Evolutionary conservation across 2,797 vertebrate species (phyloP).

Genomic region (Coregonus suidteri): DNA sequence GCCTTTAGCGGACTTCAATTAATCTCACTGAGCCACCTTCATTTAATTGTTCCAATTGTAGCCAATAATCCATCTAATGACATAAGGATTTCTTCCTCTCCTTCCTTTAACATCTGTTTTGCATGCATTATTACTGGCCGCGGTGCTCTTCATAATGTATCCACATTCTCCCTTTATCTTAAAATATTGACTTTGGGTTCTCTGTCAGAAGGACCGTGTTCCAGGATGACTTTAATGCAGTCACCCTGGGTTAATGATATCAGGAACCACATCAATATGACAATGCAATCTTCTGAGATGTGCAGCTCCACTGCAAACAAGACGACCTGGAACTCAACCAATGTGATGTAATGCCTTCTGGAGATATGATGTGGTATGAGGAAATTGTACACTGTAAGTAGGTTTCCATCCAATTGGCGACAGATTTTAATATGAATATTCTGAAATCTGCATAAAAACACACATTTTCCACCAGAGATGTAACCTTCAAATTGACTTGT

Average conservation of each 20-base stretch:
- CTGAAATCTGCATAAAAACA: too few species aligned
- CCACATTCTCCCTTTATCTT: not conserved
- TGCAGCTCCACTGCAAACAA: not conserved
- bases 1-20: conserved; percentile 32
- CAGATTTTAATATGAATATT: too few species aligned
- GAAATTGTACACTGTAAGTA: not conserved
- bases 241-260: not conserved
- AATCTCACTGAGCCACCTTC: conserved; percentile 28
- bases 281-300: not conserved
- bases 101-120: conserved; percentile 6
- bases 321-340: not conserved
- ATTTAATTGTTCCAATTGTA: conserved; percentile 33
- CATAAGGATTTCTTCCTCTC: conserved; percentile 2
- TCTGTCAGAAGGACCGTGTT: not conserved
- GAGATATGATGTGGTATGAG: not conserved
- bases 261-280: not conserved
- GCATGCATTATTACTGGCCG: not conserved
- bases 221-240: not conserved
- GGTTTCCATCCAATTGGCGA: too few species aligned
- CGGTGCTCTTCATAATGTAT: not conserved
- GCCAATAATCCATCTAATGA: conserved; percentile 33
- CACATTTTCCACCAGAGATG: too few species aligned
- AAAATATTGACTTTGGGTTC: not conserved
- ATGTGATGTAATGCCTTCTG: not conserved
- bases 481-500: too few species aligned